Conservation (phyloP, 64 coral and sea anemone genomes). For the Montipora cactus region DNA sequence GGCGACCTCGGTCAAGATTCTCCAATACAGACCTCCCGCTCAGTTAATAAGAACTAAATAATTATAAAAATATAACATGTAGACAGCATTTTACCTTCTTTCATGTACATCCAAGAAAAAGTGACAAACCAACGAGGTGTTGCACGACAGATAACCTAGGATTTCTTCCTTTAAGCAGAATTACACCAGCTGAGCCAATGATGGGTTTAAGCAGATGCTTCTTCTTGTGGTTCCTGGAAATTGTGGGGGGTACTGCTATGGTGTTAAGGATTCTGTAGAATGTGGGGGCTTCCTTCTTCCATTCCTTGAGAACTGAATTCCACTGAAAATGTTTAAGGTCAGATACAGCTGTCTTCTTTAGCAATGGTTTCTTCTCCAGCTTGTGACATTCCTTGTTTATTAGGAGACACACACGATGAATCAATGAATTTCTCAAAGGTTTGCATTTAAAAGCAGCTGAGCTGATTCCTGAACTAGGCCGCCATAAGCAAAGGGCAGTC, state of each 20-base stretch:
- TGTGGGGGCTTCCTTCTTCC: neutral
- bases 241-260: neutral
- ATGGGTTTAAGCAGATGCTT: neutral
- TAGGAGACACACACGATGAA: neutral
- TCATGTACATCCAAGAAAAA: neutral
- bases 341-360: neutral
- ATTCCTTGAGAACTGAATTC: neutral
- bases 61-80: neutral
- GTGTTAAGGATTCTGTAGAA: neutral
- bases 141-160: neutral
- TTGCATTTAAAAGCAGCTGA: neutral
- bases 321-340: neutral
- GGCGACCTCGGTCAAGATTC: too few relatives aligned
- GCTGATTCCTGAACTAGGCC: neutral
- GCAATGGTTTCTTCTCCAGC: slow-evolving; percentile 1
- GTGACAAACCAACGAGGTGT: slow-evolving; percentile 1
- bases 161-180: neutral
- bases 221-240: neutral
- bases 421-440: neutral
- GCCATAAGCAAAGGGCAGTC: neutral
- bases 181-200: neutral
- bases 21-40: too few relatives aligned
- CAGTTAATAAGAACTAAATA: too few relatives aligned
- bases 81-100: neutral
- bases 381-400: neutral